phyloP scores from a whole-genome alignment of 2,113 vertebrate species.

The Ahaetulla prasina region DNA sequence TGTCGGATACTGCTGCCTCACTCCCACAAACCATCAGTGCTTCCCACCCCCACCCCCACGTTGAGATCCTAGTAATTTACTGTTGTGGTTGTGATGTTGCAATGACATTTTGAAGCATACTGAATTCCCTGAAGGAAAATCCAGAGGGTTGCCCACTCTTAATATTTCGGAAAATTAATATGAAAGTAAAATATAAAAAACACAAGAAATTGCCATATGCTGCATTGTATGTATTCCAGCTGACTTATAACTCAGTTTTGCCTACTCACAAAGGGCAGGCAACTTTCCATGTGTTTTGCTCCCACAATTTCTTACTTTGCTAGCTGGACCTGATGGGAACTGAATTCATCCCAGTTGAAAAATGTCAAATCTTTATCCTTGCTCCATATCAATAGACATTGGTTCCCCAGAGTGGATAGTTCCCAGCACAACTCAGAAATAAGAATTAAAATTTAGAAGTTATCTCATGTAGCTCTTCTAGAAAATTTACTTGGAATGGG shows the following conservation, averaged over 20 bases:
- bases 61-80: not conserved
- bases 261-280: not conserved
- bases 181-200: not conserved
- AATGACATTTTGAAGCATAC: constrained; percentile 12
- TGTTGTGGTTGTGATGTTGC: constrained; percentile 17
- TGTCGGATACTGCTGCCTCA: constrained; percentile 46
- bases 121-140: not conserved
- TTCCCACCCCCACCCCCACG: not conserved
- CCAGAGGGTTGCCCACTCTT: not conserved
- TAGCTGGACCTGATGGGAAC: not conserved
- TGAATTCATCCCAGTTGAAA: not conserved
- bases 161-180: not conserved
- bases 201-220: not conserved
- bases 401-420: not conserved
- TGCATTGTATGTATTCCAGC: not conserved
- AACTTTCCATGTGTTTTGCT: not conserved
- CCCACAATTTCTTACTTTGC: not conserved
- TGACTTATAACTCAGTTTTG: not conserved
- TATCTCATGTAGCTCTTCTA: not conserved
- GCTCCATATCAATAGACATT: not conserved
- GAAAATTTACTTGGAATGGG: not conserved
- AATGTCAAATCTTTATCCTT: not conserved
- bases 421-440: not conserved
- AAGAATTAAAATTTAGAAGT: not conserved
- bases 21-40: constrained; percentile 39